phyloP scores from a whole-genome alignment of 2,797 vertebrate species.

The Sciaenops ocellatus region DNA sequence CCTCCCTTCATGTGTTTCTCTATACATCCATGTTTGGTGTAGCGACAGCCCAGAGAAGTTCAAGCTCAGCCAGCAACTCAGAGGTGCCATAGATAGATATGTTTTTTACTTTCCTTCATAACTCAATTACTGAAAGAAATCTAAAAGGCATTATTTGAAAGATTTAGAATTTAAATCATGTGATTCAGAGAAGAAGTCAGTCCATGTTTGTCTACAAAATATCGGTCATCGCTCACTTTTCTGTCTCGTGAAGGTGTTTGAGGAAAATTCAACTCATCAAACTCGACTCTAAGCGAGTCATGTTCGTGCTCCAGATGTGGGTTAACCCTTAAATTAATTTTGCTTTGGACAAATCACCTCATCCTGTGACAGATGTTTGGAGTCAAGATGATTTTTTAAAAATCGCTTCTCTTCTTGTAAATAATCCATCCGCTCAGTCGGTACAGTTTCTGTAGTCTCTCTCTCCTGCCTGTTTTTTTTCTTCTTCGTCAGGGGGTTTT shows the following conservation, averaged over 20 bases:
- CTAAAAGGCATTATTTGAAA: not conserved
- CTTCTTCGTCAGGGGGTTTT: slow-evolving; percentile 48
- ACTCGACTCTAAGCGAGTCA: slow-evolving; percentile 28
- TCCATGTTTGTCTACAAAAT: slow-evolving; percentile 31
- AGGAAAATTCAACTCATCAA: slow-evolving; percentile 37
- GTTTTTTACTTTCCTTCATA: slow-evolving; percentile 17
- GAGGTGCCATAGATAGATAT: slow-evolving; percentile 64
- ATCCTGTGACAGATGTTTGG: slow-evolving; percentile 25
- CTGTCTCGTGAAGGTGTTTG: slow-evolving; percentile 57
- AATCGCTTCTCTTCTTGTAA: slow-evolving; percentile 61
- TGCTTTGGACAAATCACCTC: slow-evolving; percentile 40
- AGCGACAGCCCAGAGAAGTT: slow-evolving; percentile 2
- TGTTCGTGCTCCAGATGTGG: slow-evolving; percentile 38
- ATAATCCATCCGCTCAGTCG: slow-evolving; percentile 54
- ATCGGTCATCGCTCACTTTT: not conserved
- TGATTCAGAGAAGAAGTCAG: slow-evolving; percentile 21
- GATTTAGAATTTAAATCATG: not conserved
- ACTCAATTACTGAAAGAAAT: slow-evolving; percentile 11
- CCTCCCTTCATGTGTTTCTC: slow-evolving; percentile 13
- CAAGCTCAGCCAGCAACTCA: slow-evolving; percentile 51
- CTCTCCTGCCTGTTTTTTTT: slow-evolving; percentile 33
- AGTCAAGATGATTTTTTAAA: slow-evolving; percentile 23
- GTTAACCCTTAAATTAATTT: slow-evolving; percentile 33
- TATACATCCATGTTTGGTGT: slow-evolving; percentile 14
- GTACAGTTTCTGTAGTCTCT: slow-evolving; percentile 39